Percentiles rank a stretch among this genome's conserved stretches.
Conservation (phyloP, 2,797 vertebrate species). For the Bradypodion pumilum region DNA sequence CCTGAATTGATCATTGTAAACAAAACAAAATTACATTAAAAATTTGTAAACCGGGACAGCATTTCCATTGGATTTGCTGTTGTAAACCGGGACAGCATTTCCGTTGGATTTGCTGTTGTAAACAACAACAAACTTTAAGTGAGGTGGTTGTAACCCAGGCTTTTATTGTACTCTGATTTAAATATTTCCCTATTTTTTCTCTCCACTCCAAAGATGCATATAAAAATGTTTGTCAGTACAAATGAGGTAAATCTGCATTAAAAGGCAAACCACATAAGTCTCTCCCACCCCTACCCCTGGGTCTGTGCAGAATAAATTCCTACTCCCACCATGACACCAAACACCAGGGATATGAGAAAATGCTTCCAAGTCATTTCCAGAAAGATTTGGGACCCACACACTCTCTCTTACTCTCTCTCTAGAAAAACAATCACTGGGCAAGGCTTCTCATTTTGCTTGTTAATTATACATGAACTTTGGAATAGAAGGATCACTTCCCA, state of each 20-base stretch:
- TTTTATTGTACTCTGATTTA: too few relatives aligned
- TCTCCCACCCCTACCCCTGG: neutral
- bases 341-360: too few relatives aligned
- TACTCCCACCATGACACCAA: neutral
- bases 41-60: too few relatives aligned
- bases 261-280: neutral
- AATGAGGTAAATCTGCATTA: neutral
- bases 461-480: constrained; percentile 26
- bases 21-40: too few relatives aligned
- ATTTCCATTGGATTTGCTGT: too few relatives aligned
- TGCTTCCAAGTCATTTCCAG: neutral
- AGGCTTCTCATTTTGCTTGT: neutral
- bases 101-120: too few relatives aligned
- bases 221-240: neutral
- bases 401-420: neutral
- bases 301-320: neutral
- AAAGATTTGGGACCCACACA: neutral
- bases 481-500: neutral
- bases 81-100: too few relatives aligned
- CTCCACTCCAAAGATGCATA: too few relatives aligned
- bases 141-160: too few relatives aligned
- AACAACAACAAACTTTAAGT: too few relatives aligned
- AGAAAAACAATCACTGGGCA: neutral
- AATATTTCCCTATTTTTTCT: too few relatives aligned
- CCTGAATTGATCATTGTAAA: too few relatives aligned